Conservation (phyloP, 2,113 vertebrate species). For the Amblyopsis rosae region DNA sequence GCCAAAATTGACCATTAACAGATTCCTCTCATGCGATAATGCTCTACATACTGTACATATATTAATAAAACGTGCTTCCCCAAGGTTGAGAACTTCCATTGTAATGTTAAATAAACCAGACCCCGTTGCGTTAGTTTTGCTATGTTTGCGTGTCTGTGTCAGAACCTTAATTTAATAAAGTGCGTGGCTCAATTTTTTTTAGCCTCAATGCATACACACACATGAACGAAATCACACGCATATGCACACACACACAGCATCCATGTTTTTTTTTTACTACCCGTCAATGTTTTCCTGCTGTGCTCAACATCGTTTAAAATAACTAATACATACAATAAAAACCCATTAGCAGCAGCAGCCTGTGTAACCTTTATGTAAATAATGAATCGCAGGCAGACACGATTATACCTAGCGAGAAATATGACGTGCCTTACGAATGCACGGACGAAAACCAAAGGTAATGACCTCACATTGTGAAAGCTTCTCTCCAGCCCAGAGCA, state of each 20-base stretch:
- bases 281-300: constrained; percentile 56
- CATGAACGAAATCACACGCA: background rate
- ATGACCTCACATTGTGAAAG: constrained; percentile 57
- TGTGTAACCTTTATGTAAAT: constrained; percentile 62
- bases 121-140: too few relatives aligned
- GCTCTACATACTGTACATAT: too few relatives aligned
- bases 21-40: too few relatives aligned
- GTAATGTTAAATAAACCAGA: too few relatives aligned
- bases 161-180: too few relatives aligned
- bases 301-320: constrained; percentile 60
- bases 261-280: constrained; percentile 7
- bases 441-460: constrained; percentile 40
- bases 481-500: constrained; percentile 7
- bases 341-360: constrained; percentile 46
- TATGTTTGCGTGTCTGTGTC: too few relatives aligned
- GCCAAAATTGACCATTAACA: too few relatives aligned
- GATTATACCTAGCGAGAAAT: constrained; percentile 61
- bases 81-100: too few relatives aligned
- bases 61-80: too few relatives aligned
- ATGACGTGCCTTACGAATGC: constrained; percentile 53
- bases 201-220: background rate
- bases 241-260: constrained; percentile 10
- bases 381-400: constrained; percentile 68
- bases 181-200: too few relatives aligned
- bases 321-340: constrained; percentile 67